Conservation (phyloP, 2,797 vertebrate species). For the Falco concolor region DNA sequence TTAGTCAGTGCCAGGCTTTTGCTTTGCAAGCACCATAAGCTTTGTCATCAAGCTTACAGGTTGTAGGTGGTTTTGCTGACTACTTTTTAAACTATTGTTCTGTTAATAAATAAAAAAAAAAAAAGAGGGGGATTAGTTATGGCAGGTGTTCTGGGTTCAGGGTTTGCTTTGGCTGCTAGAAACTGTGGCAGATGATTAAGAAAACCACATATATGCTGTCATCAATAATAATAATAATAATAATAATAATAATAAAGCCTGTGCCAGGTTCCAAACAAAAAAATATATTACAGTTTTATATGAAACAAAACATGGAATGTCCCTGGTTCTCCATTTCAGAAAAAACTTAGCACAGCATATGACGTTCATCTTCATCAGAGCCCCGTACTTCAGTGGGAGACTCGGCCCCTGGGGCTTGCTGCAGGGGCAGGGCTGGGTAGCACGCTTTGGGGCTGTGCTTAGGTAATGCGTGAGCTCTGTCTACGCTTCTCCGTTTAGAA, state of each 20-base stretch:
- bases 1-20: not conserved
- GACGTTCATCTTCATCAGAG: not conserved
- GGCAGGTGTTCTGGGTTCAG: not conserved
- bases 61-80: not conserved
- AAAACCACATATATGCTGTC: not conserved
- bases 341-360: not conserved
- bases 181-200: not conserved
- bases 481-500: accelerated
- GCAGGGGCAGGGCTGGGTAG: not conserved
- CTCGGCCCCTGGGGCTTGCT: not conserved
- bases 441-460: not conserved
- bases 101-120: not conserved
- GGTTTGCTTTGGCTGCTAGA: not conserved
- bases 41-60: not conserved
- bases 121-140: accelerated
- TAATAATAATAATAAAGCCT: too few species aligned
- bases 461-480: not conserved
- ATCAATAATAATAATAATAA: not conserved
- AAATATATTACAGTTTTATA: not conserved
- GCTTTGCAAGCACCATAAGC: not conserved
- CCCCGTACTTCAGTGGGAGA: not conserved
- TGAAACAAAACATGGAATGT: not conserved
- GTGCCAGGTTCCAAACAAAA: not conserved
- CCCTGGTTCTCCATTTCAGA: not conserved
- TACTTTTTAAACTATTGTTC: not conserved